Conservation (phyloP, 53 echinoderm and acorn worm genomes). For the Antedon mediterranea region DNA sequence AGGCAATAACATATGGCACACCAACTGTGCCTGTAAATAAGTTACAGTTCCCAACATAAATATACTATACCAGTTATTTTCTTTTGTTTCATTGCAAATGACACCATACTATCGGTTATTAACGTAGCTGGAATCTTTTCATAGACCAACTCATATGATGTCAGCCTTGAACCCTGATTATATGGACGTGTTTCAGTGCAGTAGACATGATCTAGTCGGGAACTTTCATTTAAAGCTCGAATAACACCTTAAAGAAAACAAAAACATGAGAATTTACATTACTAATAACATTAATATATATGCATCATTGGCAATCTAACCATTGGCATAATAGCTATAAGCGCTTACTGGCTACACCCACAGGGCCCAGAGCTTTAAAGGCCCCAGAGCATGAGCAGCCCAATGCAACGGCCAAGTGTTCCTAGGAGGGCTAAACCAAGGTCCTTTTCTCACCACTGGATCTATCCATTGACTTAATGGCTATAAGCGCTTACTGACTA, state of each 20-base stretch:
- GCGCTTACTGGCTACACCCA: background rate
- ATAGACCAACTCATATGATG: conserved; percentile 81
- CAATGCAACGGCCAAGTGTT: background rate
- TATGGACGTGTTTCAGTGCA: conserved; percentile 95
- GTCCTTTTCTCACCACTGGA: too few relatives aligned
- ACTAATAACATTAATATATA: background rate
- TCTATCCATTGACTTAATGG: too few relatives aligned
- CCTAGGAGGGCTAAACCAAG: background rate
- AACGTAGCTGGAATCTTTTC: conserved; percentile 65
- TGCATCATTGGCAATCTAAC: background rate
- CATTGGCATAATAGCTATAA: too few relatives aligned
- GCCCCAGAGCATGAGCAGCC: too few relatives aligned
- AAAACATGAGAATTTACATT: background rate
- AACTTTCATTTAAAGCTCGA: conserved; percentile 51
- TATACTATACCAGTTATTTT: conserved; percentile 42
- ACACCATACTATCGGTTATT: conserved; percentile 87
- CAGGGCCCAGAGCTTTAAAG: too few relatives aligned
- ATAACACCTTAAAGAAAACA: conserved; percentile 56
- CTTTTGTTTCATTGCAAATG: conserved; percentile 81
- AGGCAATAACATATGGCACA: too few relatives aligned
- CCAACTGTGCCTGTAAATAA: too few relatives aligned
- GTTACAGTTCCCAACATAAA: too few relatives aligned
- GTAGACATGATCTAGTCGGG: conserved; percentile 56
- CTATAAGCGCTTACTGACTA: too few relatives aligned
- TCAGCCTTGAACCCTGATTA: conserved; percentile 87